Evolutionary conservation across 1,140 invertebrate genomes (phyloP), one percentile per base, ranked within the genome.

Genomic region (Zaprionus davidi): DNA sequence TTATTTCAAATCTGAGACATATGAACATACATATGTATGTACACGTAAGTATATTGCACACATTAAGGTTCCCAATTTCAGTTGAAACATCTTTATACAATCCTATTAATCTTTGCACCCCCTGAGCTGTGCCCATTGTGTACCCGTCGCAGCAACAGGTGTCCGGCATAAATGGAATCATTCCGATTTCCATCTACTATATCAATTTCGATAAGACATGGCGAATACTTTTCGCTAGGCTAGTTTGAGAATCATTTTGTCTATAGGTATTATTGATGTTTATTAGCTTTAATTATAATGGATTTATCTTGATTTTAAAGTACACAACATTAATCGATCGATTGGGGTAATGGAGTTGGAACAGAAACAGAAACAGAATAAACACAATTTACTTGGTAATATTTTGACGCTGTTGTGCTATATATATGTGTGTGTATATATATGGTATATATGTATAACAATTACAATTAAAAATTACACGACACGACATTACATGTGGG

Each of bases 381-480:
- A 71, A 59, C 59, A 60, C 34, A 58, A 65, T 71, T 63, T 57
- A 66, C 44, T 69, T 22, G 26, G 9, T 69, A 69, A 59, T 69
- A 60, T 59, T 69, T 38, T 38, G 44, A 57, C 59, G 22, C 26
- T 51, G 38, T 64, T 63, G 44, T 66, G 22, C 13, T 81, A 38
- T 62, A 64, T 67, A 56, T 24, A 72, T 76, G 56, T 60, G n/a
- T n/a, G 28, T 66, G 46, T 44, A 36, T 62, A 74, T 74, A 46
- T 44, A 70, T 58, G 13, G 62, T 79, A 76, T 65, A 76, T 81
- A 76, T 79, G 71, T 86, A 80, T 88, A 87, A 87, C 83, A 87
- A 87, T 87, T 87, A 87, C 78, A 77, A 88, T 86, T 87, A 83
- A 83, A 62, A 62, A 81, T 56, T 78, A 87, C 77, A 88, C 82